A percentile compares a stretch with the other conserved stretches of the same genome.
Evolutionary conservation across 2,888 invertebrate genomes (phyloP).

Genomic region (Girardia tigrina): DNA sequence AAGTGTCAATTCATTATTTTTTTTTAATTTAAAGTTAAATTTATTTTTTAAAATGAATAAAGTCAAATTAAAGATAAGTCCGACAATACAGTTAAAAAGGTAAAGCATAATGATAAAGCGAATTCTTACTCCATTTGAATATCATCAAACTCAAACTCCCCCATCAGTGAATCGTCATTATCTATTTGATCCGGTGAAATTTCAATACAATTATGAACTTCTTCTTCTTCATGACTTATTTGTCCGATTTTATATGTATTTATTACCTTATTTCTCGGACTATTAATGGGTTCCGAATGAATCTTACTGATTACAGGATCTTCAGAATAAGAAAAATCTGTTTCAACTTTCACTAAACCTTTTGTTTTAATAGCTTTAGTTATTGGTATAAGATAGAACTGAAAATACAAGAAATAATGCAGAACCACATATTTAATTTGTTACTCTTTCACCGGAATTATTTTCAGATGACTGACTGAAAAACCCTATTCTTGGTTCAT

Average conservation of each 20-base stretch:
- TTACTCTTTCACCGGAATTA: background rate
- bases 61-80: too few species aligned
- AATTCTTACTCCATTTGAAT: slow-evolving; percentile 4
- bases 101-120: too few species aligned
- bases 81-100: too few species aligned
- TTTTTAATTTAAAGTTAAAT: too few species aligned
- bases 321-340: background rate
- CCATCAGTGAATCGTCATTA: slow-evolving; percentile 10
- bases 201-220: slow-evolving; percentile 13
- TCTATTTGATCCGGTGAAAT: background rate
- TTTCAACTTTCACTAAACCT: slow-evolving; percentile 5
- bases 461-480: background rate
- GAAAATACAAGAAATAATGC: background rate
- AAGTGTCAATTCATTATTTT: too few species aligned
- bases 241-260: background rate
- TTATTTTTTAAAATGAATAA: too few species aligned
- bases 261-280: background rate
- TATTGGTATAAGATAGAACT: background rate
- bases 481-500: slow-evolving; percentile 16
- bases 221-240: background rate
- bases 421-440: background rate
- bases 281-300: background rate
- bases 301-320: background rate
- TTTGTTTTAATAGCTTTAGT: background rate
- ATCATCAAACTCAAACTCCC: slow-evolving; percentile 3